phyloP scores from a whole-genome alignment of 2,113 vertebrate genomes.

The Calidris pugnax region DNA sequence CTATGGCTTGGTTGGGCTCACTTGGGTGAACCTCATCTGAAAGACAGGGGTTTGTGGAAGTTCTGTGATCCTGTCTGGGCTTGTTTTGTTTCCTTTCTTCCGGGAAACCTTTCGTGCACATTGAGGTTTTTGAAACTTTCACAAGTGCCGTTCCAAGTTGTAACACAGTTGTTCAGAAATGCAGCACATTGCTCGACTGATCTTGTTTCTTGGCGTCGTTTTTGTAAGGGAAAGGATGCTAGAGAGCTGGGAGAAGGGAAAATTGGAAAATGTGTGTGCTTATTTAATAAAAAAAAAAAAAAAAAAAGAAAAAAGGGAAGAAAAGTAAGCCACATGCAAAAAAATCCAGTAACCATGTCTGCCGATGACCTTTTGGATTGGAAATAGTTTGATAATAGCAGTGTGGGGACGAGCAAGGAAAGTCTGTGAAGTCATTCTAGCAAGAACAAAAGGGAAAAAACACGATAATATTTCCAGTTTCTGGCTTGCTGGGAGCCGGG shows the following conservation, averaged over 20 bases:
- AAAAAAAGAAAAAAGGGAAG: not conserved
- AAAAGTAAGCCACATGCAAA: not conserved
- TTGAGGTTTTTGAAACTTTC: not conserved
- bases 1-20: not conserved
- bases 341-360: not conserved
- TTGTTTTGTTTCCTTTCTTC: not conserved
- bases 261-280: not conserved
- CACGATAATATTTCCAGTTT: not conserved
- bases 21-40: not conserved
- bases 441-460: conserved; percentile 19
- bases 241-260: not conserved
- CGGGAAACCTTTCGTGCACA: not conserved
- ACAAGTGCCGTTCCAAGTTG: not conserved
- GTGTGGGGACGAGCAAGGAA: not conserved
- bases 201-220: not conserved
- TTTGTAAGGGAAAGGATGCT: conserved; percentile 1
- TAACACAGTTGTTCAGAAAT: not conserved
- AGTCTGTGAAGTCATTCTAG: conserved; percentile 23
- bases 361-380: conserved; percentile 36
- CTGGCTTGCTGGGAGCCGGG: not conserved
- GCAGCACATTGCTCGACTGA: not conserved
- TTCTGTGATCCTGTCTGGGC: not conserved
- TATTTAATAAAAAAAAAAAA: not conserved
- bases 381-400: conserved; percentile 23
- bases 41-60: not conserved